Conservation (phyloP, 2,113 vertebrate genomes). For the Panurus biarmicus region DNA sequence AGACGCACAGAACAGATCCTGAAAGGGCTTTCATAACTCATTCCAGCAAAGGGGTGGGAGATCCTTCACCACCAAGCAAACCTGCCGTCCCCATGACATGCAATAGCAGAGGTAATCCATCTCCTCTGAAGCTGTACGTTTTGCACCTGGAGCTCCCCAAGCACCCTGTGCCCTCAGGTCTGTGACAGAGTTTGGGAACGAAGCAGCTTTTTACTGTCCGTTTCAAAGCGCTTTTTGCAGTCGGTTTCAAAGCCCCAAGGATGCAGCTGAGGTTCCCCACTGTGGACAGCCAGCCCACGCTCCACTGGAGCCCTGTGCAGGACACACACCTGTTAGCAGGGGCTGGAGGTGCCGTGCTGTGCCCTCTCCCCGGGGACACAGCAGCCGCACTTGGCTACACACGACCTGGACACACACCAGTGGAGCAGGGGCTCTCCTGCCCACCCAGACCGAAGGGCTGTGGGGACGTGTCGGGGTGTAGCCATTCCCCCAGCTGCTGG, state of each 20-base stretch:
- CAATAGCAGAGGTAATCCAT: neutral
- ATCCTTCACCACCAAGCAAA: neutral
- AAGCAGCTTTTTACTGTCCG: neutral
- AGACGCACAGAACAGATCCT: neutral
- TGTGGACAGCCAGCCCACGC: neutral
- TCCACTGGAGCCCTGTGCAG: fast-evolving
- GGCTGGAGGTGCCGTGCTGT: neutral
- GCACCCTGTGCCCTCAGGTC: fast-evolving
- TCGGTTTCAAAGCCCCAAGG: neutral
- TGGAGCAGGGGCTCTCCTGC: fast-evolving
- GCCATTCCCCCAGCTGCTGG: fast-evolving
- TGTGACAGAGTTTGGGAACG: neutral
- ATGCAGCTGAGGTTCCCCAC: fast-evolving
- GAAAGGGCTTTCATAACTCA: neutral
- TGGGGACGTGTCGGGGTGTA: fast-evolving
- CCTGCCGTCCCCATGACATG: neutral
- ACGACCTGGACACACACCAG: fast-evolving
- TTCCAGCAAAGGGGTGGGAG: neutral
- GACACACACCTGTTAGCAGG: neutral
- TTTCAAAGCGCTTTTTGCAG: neutral
- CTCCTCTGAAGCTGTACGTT: neutral
- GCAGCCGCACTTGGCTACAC: fast-evolving
- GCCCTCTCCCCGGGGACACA: neutral
- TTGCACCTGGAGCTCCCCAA: neutral
- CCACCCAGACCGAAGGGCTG: fast-evolving